Base-by-base conservation (phyloP, 2,888 invertebrate species). In the Latrodectus hesperus region DNA sequence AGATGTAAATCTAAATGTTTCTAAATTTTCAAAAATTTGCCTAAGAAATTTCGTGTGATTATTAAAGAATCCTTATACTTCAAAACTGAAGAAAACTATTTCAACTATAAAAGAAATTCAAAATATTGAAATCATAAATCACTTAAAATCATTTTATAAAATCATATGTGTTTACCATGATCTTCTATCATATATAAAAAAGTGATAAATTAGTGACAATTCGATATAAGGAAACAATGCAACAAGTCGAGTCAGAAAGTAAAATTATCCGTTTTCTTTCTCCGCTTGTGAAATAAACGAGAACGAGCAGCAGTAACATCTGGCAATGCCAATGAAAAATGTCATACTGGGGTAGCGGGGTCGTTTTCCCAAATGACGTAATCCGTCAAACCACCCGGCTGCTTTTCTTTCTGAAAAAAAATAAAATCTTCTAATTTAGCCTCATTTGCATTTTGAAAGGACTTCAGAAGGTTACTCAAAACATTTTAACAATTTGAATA, bases 291-390 rank as follows among this genome's bases (percentile, higher is more conserved):
- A 53, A 70, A n/a, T 68, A 78, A 78, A 17, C 16, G 52, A 67
- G 22, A 52, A 38, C 70, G 74, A 84, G 77, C 78, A 79, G 79
- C 70, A 76, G 74, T 22, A 22, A 22, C 85, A 85, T 85, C 79
- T 85, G 80, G 74, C 64, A 14, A 60, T 80, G 85, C 75, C 80
- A 80, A 80, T 80, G 85, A 85, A 85, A 85, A 85, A 85, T 85
- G 78, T 80, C 85, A 65, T 17, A 51, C 38, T 5, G 38, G 70
- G 70, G 67, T 38, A 22, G 53, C 10, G 70, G 64, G 79, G 80
- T 80, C 80, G 70, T 85, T 80, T 75, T 60, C 72, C 70, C 79
- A 85, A 85, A 85, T 76, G 85, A 85, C 80, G 70, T 74, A 75
- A 79, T 80, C 70, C 70, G 74, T 85, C 80, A 83, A 55, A 51